Evolutionary conservation across 2,797 vertebrate genomes (phyloP).

Genomic region (Phalloptychus januarius): DNA sequence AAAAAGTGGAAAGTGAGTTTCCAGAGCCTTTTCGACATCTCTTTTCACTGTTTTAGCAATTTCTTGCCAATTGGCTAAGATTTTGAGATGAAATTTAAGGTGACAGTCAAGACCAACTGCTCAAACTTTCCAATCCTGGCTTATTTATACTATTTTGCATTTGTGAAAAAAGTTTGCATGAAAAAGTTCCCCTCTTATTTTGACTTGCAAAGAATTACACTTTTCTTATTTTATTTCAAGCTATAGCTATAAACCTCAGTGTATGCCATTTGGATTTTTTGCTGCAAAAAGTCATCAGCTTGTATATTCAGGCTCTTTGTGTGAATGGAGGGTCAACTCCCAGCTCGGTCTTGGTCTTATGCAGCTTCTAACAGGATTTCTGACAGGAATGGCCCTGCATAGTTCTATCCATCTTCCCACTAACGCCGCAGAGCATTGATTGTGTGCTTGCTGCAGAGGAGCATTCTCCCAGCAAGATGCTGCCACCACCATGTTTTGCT

Average conservation of each 20-base stretch:
- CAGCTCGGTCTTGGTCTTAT: not conserved
- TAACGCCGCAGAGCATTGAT: not conserved
- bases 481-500: not conserved
- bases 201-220: constrained; percentile 30
- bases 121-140: constrained; percentile 55
- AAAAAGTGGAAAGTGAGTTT: constrained; percentile 73
- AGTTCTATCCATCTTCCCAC: not conserved
- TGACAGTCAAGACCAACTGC: constrained; percentile 38
- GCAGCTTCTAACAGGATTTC: not conserved
- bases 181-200: constrained; percentile 20
- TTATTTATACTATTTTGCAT: constrained; percentile 32
- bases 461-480: not conserved
- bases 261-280: not conserved
- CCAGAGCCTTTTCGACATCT: constrained; percentile 64
- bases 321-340: not conserved
- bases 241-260: not conserved
- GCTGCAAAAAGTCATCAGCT: not conserved
- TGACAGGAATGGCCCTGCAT: not conserved
- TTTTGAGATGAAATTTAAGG: constrained; percentile 71
- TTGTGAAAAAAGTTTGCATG: constrained; percentile 44
- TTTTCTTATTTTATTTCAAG: constrained; percentile 54
- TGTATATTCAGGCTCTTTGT: not conserved
- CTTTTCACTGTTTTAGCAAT: constrained; percentile 59
- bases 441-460: not conserved
- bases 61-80: constrained; percentile 36